phyloP scores from a whole-genome alignment of 2,797 vertebrate genomes.

The Anguilla pacifica region DNA sequence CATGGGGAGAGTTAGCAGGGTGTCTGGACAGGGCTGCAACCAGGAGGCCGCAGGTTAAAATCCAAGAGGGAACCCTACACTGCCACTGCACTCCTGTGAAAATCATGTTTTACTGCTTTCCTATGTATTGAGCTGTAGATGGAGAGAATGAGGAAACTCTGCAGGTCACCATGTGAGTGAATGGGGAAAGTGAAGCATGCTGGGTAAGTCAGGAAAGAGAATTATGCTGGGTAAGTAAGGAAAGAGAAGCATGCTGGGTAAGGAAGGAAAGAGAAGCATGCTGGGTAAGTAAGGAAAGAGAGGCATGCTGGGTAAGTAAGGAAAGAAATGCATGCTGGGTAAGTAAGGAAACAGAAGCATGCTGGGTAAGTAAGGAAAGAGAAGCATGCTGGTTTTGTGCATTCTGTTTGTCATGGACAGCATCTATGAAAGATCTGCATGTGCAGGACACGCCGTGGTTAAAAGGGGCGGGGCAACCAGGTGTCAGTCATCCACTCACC shows the following conservation, averaged over 20 bases:
- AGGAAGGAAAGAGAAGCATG: no score
- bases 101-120: background rate
- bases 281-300: no score
- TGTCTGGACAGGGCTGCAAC: background rate
- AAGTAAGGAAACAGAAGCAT: no score
- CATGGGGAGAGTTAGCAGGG: background rate
- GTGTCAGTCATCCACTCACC: constrained; percentile 70
- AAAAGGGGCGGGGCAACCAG: background rate
- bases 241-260: no score
- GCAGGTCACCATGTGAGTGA: background rate
- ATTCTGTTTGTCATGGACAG: background rate
- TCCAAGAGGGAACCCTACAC: background rate
- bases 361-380: background rate
- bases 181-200: no score
- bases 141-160: background rate
- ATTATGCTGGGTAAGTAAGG: no score
- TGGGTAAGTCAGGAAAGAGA: no score
- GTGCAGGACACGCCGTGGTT: background rate
- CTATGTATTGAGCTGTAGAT: background rate
- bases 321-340: no score
- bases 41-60: background rate
- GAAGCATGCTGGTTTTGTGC: background rate
- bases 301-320: no score
- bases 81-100: background rate
- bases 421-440: background rate